Evolutionary conservation across 2,113 vertebrate genomes (phyloP).

Genomic region (Brachypodius melanocephalos): DNA sequence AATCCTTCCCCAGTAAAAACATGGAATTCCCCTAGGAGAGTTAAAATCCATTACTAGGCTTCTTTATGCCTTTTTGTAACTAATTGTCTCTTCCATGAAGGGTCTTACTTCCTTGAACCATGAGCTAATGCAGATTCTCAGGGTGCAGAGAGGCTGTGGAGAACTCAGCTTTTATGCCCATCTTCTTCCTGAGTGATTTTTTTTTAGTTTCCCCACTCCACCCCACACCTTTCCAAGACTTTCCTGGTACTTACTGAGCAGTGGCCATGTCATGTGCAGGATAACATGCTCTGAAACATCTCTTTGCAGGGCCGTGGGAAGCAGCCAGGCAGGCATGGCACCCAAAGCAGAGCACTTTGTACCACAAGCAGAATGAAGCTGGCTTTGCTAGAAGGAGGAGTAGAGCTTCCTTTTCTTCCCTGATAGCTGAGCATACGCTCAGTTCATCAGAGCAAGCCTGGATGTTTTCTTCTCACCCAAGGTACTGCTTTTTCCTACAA

Average conservation of each 20-base stretch:
- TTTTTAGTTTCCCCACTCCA: not conserved
- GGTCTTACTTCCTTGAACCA: not conserved
- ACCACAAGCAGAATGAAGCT: not conserved
- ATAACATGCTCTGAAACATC: not conserved
- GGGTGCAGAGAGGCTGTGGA: not conserved
- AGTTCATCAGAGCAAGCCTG: not conserved
- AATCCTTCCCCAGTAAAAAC: constrained; percentile 73
- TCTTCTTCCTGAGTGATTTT: not conserved
- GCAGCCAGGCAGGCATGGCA: not conserved
- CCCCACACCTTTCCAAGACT: not conserved
- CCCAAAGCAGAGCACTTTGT: not conserved
- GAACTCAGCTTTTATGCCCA: not conserved
- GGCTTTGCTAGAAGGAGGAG: not conserved
- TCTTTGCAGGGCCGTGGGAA: rapidly evolving
- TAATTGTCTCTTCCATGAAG: constrained; percentile 22
- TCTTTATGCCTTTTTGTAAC: constrained; percentile 21
- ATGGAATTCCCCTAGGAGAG: constrained; percentile 70
- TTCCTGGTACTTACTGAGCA: not conserved
- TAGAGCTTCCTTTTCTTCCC: not conserved
- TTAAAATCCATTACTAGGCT: constrained; percentile 60
- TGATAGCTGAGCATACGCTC: not conserved
- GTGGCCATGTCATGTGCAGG: rapidly evolving
- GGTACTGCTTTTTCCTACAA: not conserved
- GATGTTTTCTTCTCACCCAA: not conserved
- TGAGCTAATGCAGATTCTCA: not conserved